Base-by-base conservation (phyloP, 1,140 invertebrate genomes). In the Monochamus saltuarius region DNA sequence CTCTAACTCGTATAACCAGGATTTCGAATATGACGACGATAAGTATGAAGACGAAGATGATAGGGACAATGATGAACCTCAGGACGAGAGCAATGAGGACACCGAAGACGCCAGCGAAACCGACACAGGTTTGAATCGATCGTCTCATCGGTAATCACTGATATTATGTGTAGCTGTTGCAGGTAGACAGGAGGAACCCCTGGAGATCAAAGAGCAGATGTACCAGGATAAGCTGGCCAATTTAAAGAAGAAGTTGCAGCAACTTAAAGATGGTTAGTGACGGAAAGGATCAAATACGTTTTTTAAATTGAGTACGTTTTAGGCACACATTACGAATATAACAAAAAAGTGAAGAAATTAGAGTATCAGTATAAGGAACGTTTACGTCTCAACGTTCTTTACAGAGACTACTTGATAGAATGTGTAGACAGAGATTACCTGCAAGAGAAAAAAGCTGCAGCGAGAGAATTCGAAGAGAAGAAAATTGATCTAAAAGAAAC, bases 401-500 rank as follows among this genome's bases (percentile, higher is more conserved):
- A 92, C 78, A 83, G 85, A 65, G 89, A 94, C 45, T 90, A 93
- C 70, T 84, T 93, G 79, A 84, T 87, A 7, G 91, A 95, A 65
- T 87, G 89, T 69, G 89, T 95, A 3, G 93, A 97, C 71, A 82
- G 85, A 60, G 95, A 97, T 68, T 97, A 91, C 73, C 80, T 89
- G 61, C 83, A 86, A 35, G 96, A 98, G 74, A 93, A 93, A 74
- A 90, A 90, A 77, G 86, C 89, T 22, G 90, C 94, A 2, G 87
- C 84, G 0, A 90, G 92, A 77, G 95, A 98, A 70, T 95, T 94
- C 83, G 94, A 98, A 76, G 94, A 98, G 67, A 97, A 97, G 74
- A 95, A 95, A 75, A 83, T 91, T 65, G 95, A 97, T 74, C 78
- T 98, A 9, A 87, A 89, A 71, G 95, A 97, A 75, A 94, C 88